Evolutionary conservation across 1,140 invertebrate species (phyloP).

Genomic region (Brachionus manjavacas): DNA sequence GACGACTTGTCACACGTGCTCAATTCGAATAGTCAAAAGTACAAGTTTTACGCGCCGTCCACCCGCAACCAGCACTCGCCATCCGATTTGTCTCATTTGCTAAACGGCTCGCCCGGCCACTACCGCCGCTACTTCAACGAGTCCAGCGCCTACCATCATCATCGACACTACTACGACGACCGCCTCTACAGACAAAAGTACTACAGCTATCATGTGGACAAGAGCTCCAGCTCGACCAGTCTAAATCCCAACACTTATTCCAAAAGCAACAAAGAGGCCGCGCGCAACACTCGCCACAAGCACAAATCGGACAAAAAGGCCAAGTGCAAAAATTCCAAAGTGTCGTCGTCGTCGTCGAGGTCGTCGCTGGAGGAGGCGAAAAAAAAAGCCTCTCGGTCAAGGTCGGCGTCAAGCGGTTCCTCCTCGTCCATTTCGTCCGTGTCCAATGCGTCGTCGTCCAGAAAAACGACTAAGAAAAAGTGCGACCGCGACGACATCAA

Average conservation of each 20-base stretch:
- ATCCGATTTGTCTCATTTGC: not conserved
- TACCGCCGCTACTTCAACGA: not conserved
- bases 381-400: not conserved
- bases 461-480: not conserved
- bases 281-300: not conserved
- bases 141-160: not conserved
- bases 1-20: not conserved
- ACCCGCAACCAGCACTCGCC: not conserved
- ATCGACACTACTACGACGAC: conserved; percentile 15
- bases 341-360: not conserved
- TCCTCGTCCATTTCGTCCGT: not conserved
- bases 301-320: not conserved
- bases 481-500: not conserved
- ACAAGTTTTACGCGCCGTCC: not conserved
- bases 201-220: not conserved
- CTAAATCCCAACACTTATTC: not conserved
- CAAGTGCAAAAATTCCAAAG: not conserved
- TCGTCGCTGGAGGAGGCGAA: not conserved
- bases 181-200: not conserved
- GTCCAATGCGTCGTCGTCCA: not conserved
- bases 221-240: conserved; percentile 8
- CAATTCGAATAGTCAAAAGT: not conserved
- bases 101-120: not conserved
- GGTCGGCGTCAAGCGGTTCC: not conserved
- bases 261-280: not conserved